phyloP scores from a whole-genome alignment of 2,888 invertebrate genomes.

The Strigamia maritima region DNA sequence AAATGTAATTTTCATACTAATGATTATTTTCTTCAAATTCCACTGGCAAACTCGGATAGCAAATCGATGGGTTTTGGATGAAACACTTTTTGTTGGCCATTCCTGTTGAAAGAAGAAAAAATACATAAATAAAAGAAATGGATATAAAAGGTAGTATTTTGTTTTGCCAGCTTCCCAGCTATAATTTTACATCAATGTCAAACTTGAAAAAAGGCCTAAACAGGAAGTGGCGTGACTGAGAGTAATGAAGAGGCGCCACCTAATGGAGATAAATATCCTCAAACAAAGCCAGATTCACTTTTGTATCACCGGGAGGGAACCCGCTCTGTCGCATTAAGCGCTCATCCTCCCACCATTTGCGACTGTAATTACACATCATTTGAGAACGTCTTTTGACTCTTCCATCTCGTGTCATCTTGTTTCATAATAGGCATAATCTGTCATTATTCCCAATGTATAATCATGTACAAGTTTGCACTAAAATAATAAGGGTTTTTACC shows the following conservation, averaged over 20 bases:
- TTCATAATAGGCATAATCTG: constrained; percentile 18
- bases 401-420: constrained; percentile 19
- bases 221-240: constrained; percentile 34
- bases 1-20: neutral
- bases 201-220: constrained; percentile 18
- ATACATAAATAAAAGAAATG: neutral
- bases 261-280: constrained; percentile 32
- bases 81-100: neutral
- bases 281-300: constrained; percentile 34
- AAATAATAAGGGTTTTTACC: neutral
- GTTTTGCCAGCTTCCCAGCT: constrained; percentile 17
- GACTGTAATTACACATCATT: constrained; percentile 31
- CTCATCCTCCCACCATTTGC: constrained; percentile 31
- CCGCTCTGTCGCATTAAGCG: constrained; percentile 20
- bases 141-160: constrained; percentile 1
- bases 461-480: neutral
- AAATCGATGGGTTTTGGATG: neutral
- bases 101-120: neutral
- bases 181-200: constrained; percentile 27
- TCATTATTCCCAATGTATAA: constrained; percentile 10
- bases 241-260: constrained; percentile 34
- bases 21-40: neutral
- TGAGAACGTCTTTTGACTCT: constrained; percentile 24
- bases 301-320: constrained; percentile 25
- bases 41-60: constrained; percentile 14